Conservation (phyloP, 2,113 vertebrate species). For the Colius striatus region DNA sequence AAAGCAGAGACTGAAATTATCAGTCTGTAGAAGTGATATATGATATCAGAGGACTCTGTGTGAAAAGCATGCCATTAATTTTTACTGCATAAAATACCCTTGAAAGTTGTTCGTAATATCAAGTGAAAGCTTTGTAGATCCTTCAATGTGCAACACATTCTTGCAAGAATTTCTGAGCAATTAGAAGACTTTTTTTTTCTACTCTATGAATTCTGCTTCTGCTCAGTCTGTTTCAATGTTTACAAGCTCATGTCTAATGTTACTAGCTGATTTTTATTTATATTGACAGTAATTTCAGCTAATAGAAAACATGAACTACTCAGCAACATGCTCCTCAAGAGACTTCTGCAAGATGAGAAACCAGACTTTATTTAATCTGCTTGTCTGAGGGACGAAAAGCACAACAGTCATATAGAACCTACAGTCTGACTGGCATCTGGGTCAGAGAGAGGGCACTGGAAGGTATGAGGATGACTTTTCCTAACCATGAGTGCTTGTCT, state of each 20-base stretch:
- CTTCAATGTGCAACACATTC: background rate
- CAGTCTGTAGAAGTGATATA: background rate
- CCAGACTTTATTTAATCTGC: constrained; percentile 8
- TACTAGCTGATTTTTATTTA: constrained; percentile 29
- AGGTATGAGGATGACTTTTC: background rate
- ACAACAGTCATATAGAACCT: background rate
- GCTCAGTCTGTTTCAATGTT: background rate
- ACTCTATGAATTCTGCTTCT: background rate
- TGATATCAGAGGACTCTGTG: background rate
- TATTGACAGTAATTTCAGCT: constrained; percentile 56
- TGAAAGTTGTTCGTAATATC: background rate
- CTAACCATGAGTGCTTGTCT: background rate
- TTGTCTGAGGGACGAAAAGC: background rate
- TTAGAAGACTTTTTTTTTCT: background rate
- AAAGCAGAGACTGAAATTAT: background rate
- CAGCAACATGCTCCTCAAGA: background rate
- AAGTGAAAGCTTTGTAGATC: background rate
- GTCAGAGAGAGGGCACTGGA: background rate
- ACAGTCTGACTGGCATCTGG: background rate
- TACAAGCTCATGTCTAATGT: constrained; percentile 18
- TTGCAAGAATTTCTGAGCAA: background rate
- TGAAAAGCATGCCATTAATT: background rate
- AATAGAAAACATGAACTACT: constrained; percentile 34
- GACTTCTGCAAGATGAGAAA: constrained; percentile 14
- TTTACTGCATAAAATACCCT: background rate